These are phyloP conservation scores for Meloe dianella DNA, from an alignment of 2,888 invertebrate species.

Conservation along the genomic window DNA sequence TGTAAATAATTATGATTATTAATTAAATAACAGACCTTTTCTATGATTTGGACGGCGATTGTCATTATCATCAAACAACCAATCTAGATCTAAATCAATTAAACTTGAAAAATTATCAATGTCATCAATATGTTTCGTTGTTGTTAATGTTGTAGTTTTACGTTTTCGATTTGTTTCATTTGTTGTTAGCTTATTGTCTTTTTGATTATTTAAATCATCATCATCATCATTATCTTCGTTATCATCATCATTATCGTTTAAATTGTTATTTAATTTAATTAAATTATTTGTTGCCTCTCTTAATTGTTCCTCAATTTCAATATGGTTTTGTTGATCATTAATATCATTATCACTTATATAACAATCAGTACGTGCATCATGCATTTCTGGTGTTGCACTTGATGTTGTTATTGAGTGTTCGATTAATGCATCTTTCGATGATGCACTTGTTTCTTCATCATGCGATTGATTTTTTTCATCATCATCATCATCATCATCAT, in stretches of 20 bases:
- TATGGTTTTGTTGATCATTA: constrained; percentile 55
- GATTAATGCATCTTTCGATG: constrained; percentile 74
- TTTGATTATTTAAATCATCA: too few relatives aligned
- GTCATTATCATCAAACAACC: constrained; percentile 65
- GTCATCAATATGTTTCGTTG: constrained; percentile 37
- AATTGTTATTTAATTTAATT: too few relatives aligned
- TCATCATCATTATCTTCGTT: constrained; percentile 37
- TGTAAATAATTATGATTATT: too few relatives aligned
- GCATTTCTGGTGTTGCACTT: constrained; percentile 66
- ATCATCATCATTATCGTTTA: constrained; percentile 47
- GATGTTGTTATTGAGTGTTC: constrained; percentile 67
- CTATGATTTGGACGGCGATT: constrained; percentile 35
- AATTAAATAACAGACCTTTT: neutral
- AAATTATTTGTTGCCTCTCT: too few relatives aligned
- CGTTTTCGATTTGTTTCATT: constrained; percentile 45
- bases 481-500: constrained; percentile 62
- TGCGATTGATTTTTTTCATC: constrained; percentile 55
- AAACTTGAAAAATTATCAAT: constrained; percentile 60
- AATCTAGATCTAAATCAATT: constrained; percentile 65
- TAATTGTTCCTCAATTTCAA: constrained; percentile 50
- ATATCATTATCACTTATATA: constrained; percentile 54
- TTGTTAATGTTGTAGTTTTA: constrained; percentile 34
- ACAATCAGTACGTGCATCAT: constrained; percentile 56
- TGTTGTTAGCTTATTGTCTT: neutral
- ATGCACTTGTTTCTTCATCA: constrained; percentile 71